Base-by-base conservation (phyloP, 2,797 vertebrate genomes). In the Acrossocheilus wenchowensis region DNA sequence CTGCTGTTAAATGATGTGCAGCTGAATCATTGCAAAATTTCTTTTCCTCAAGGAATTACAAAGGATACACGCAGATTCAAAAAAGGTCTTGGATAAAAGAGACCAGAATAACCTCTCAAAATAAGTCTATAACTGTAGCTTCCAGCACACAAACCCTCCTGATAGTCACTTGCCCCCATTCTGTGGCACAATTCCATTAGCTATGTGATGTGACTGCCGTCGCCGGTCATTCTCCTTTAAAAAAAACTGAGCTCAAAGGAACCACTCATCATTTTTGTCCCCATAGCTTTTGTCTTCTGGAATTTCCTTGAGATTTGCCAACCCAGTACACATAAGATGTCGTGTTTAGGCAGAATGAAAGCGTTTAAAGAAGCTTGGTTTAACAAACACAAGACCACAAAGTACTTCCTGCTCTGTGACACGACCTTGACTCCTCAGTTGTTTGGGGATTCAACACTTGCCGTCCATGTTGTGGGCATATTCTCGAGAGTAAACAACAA, bases 381-480 rank as follows among this genome's bases (percentile, higher is more conserved):
- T 77, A 19, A 69, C 50, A 81, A 14, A 84, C 78, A 74, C 75
- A 79, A 73, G 11, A 80, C 14, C 60, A 54, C 64, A 30, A 57
- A 43, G 14, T 41, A 68, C 54, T 52, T 87, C 60, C 45, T 9
- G 74, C 52, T 83, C 82, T 80, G 45, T 80, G 68, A 41, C 84
- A 80, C 50, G 82, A 89, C 86, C 88, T 89, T 89, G 84, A 89
- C 86, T 82, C 60, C 19, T 81, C 54, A 15, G 26, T 36, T 88
- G 86, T 89, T 89, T 88, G 73, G 79, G 78, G 78, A 88, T 85
- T 82, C 78, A 90, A 89, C 88, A 87, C 81, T 75, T 34, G 71
- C 69, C 43, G 15, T n/a, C 82, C 30, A 69, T 80, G 73, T 81
- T 75, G 78, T 78, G 75, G 80, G 60, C 75, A 85, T 48, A 66